Evolutionary conservation across 2,113 vertebrate genomes (phyloP), one percentile per base, ranked within the genome.

Genomic region (Boulengeromyrus knoepffleri): DNA sequence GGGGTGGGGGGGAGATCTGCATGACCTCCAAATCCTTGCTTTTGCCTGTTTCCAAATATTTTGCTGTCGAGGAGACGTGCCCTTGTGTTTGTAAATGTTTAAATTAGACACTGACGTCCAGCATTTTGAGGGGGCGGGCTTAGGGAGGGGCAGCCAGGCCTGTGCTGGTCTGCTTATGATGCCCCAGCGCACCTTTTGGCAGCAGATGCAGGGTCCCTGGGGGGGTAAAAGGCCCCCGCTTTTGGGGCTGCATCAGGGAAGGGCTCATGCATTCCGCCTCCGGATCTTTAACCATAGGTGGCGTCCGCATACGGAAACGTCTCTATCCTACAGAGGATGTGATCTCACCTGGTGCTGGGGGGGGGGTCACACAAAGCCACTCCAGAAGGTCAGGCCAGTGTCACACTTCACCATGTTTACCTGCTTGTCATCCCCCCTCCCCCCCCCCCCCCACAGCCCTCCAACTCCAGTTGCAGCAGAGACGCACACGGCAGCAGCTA

Each of bases 381-480:
- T n/a, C n/a, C 62, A 31, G n/a, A 66, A 66, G 62, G 62, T 66
- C 62, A 27, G 62, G 77, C 39, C 42, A 5, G 42, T 10, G 15
- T 42, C 80, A 84, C 13, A 7, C 83, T 47, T 46, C 83, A 85
- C 83, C 39, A 21, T n/a, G 62, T 13, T 70, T 31, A 31, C 27
- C 36, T 47, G 45, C 46, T 21, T 66, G 24, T 27, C 36, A 91
- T 89, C 42, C 90, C 62, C 89, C 93, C 2, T 3, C 53, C 88
- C 53, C 88, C n/a, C 85, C 80, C 89, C 90, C 92, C 91, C 95
- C 95, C 87, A 74, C 95, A 99, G 98, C 98, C 89, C 97, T 99
- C 92, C 98, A 99, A 94, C 96, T 98, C 92, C 97, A 97, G 95
- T 96, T 99, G 52, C 98, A 99, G 89, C 98, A 99, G 92, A 97